Conservation (phyloP, 1,140 invertebrate species). For the Anagrus nilaparvatae region DNA sequence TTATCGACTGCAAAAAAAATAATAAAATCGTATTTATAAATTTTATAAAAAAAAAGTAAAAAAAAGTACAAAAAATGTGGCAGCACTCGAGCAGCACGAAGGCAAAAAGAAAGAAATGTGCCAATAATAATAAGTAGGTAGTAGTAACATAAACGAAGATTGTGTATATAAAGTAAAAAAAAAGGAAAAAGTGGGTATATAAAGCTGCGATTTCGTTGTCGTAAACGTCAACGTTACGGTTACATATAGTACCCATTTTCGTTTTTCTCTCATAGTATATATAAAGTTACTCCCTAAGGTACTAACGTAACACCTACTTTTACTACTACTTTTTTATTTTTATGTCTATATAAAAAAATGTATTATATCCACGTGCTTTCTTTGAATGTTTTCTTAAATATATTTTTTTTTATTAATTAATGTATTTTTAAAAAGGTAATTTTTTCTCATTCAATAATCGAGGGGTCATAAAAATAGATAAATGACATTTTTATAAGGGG, state of each 20-base stretch:
- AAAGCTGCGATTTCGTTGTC: constrained; percentile 44
- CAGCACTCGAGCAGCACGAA: not conserved
- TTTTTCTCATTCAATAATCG: too few species aligned
- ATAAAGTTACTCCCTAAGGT: constrained; percentile 44
- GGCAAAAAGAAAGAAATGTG: not conserved
- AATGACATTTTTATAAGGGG: too few species aligned
- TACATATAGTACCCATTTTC: too few species aligned
- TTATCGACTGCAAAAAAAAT: too few species aligned
- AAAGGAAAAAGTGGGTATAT: constrained; percentile 18
- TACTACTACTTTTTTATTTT: constrained; percentile 21
- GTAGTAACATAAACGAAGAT: constrained; percentile 3
- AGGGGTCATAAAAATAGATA: too few species aligned
- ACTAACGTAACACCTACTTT: constrained; percentile 41
- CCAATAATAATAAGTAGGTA: not conserved
- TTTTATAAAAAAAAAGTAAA: constrained; percentile 2
- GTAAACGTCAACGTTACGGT: constrained; percentile 46
- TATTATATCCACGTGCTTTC: too few species aligned
- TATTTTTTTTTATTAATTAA: too few species aligned
- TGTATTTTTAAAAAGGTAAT: too few species aligned
- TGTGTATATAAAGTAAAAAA: constrained; percentile 10
- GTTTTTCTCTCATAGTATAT: too few species aligned
- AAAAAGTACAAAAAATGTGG: not conserved
- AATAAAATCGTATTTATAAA: too few species aligned
- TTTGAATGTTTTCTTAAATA: too few species aligned
- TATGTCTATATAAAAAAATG: too few species aligned